Conservation (phyloP, 2,797 vertebrate genomes). For the Arnoldichthys spilopterus region DNA sequence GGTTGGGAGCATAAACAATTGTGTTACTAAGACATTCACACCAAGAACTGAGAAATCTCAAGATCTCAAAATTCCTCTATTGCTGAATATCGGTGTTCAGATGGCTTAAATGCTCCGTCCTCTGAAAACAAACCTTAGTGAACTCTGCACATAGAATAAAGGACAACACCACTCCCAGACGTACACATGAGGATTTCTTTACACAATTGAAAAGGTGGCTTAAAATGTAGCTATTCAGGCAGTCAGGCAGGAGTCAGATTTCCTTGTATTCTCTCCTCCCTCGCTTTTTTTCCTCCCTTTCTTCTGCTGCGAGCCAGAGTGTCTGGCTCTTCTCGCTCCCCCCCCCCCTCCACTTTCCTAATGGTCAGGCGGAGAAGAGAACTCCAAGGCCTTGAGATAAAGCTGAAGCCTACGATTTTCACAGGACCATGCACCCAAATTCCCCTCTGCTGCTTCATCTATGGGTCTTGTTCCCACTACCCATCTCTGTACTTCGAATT, state of each 20-base stretch:
- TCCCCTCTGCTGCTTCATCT: background rate
- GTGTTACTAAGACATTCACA: background rate
- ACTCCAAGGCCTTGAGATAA: conserved; percentile 61
- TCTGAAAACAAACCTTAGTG: background rate
- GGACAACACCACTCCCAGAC: background rate
- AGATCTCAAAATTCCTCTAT: background rate
- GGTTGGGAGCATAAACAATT: background rate
- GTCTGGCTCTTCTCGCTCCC: conserved; percentile 77
- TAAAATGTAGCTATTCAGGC: conserved; percentile 56
- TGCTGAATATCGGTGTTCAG: background rate
- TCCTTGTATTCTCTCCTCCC: conserved; percentile 77
- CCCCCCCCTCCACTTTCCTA: conserved; percentile 77
- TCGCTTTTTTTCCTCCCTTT: conserved; percentile 75
- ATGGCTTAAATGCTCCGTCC: background rate
- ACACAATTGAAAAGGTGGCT: conserved; percentile 26
- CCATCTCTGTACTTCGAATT: conserved; percentile 7
- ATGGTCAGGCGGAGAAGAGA: conserved; percentile 62
- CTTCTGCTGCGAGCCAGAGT: conserved; percentile 77
- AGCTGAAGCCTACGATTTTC: conserved; percentile 52
- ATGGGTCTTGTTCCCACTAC: background rate
- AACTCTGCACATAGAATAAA: background rate
- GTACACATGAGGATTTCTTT: conserved; percentile 3
- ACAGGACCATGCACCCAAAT: conserved; percentile 36
- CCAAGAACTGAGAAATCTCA: background rate
- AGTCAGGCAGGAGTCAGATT: conserved; percentile 78